Evolutionary conservation across 2,888 invertebrate genomes (phyloP).

Genomic region (Diloba caeruleocephala): DNA sequence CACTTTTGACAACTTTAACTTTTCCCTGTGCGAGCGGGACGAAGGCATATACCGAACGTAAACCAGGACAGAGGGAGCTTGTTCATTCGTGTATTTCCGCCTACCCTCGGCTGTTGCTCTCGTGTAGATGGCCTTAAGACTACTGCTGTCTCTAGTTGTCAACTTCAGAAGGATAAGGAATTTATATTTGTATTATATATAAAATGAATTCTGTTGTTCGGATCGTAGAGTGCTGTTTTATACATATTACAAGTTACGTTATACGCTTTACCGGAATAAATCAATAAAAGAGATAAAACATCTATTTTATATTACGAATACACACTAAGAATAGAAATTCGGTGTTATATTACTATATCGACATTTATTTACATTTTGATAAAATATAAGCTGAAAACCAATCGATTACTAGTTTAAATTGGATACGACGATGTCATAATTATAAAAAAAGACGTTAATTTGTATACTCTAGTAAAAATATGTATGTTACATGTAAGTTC

Average conservation of each 20-base stretch:
- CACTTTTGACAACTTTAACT: too few relatives aligned
- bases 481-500: conserved; percentile 4
- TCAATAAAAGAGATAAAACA: conserved; percentile 1
- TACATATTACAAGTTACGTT: conserved; percentile 4
- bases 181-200: too few relatives aligned
- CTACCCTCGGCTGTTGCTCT: too few relatives aligned
- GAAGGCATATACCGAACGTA: too few relatives aligned
- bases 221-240: conserved; percentile 20
- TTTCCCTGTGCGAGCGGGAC: too few relatives aligned
- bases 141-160: too few relatives aligned
- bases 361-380: conserved; percentile 11
- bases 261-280: conserved; percentile 13
- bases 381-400: conserved; percentile 3
- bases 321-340: conserved; percentile 6
- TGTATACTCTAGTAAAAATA: conserved; percentile 10
- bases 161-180: too few relatives aligned
- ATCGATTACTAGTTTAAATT: conserved; percentile 15
- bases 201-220: conserved; percentile 29
- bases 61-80: too few relatives aligned
- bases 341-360: conserved; percentile 4
- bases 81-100: too few relatives aligned
- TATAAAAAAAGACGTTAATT: conserved; percentile 10
- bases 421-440: neutral
- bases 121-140: too few relatives aligned
- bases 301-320: conserved; percentile 27